phyloP scores from a whole-genome alignment of 2,113 vertebrate genomes.

The Solea solea region DNA sequence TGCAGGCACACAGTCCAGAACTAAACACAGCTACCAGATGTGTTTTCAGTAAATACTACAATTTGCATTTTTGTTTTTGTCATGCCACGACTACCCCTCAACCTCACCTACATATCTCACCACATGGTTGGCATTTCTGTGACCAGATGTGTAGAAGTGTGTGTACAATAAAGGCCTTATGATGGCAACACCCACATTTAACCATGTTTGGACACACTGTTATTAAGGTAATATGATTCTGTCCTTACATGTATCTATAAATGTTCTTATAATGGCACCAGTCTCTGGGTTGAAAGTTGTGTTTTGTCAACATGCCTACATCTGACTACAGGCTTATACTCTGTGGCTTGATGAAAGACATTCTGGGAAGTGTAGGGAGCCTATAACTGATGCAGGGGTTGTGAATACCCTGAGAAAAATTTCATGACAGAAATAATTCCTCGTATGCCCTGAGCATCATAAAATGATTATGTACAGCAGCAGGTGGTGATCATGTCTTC shows the following conservation, averaged over 20 bases:
- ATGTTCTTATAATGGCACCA: not conserved
- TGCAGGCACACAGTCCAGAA: not conserved
- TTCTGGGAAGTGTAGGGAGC: constrained; percentile 15
- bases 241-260: not conserved
- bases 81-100: not conserved
- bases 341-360: constrained; percentile 34
- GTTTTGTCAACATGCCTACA: not conserved
- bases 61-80: not conserved
- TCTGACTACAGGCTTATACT: not conserved
- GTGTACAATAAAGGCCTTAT: not conserved
- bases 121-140: not conserved
- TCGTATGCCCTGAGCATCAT: no score
- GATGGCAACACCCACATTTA: not conserved
- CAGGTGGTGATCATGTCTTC: not conserved
- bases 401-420: constrained; percentile 12
- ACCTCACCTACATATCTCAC: constrained; percentile 3
- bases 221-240: no score
- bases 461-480: not conserved
- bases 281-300: not conserved
- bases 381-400: constrained; percentile 10
- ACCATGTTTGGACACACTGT: constrained; percentile 1
- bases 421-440: not conserved
- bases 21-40: not conserved
- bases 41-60: constrained; percentile 1
- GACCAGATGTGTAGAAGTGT: not conserved